Conservation (phyloP, 1,140 invertebrate species). For the Tetramorium parvispinum region DNA sequence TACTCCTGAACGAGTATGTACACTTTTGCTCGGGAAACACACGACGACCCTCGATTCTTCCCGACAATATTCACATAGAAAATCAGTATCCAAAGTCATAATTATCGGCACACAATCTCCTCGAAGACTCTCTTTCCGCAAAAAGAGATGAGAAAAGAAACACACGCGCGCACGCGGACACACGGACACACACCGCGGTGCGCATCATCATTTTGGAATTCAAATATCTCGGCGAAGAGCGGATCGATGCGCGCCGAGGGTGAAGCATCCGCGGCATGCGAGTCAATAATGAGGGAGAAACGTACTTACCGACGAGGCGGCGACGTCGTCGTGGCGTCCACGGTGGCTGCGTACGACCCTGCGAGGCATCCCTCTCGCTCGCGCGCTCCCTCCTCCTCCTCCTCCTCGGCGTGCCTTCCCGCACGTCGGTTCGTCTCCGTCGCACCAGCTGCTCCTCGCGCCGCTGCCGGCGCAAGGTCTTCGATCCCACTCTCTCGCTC, state of each 20-base stretch:
- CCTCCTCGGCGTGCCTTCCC: too few relatives aligned
- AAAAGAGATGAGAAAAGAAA: too few relatives aligned
- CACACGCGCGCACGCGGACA: too few relatives aligned
- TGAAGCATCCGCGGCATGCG: constrained; percentile 10
- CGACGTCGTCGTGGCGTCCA: background rate
- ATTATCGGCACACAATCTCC: too few relatives aligned
- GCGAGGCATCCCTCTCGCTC: constrained; percentile 63
- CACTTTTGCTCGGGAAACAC: too few relatives aligned
- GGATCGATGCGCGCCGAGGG: constrained; percentile 12
- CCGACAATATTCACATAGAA: too few relatives aligned
- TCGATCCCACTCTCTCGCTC: background rate
- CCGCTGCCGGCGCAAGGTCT: background rate
- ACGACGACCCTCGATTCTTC: too few relatives aligned
- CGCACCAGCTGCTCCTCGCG: background rate
- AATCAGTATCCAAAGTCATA: too few relatives aligned
- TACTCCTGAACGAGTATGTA: too few relatives aligned
- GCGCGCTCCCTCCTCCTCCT: constrained; percentile 32
- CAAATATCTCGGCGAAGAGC: constrained; percentile 7
- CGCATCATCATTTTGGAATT: constrained; percentile 14
- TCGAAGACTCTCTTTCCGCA: too few relatives aligned
- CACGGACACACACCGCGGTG: background rate
- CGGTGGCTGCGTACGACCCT: constrained; percentile 55
- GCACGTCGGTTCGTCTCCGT: background rate
- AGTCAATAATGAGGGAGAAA: constrained; percentile 27
- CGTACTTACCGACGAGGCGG: constrained; percentile 29